phyloP scores from a whole-genome alignment of 2,888 invertebrate species.

The Drosophila atroscutellata region DNA sequence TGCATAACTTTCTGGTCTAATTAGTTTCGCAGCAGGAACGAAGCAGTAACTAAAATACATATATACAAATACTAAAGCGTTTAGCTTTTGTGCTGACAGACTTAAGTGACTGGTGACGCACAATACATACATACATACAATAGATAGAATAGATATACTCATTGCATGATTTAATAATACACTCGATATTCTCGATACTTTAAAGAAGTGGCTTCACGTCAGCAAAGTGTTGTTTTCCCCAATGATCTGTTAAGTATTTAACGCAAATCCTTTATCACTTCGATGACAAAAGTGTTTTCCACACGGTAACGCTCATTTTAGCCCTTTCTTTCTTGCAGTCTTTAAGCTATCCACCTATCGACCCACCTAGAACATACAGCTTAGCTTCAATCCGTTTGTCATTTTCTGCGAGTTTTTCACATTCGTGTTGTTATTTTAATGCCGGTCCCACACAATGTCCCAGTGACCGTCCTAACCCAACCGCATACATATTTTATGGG shows the following conservation, averaged over 20 bases:
- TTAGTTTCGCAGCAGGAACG: constrained; percentile 7
- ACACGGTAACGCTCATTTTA: background rate
- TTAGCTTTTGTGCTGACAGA: background rate
- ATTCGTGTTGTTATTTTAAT: constrained; percentile 37
- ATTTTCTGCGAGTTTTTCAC: constrained; percentile 41
- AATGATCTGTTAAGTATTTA: constrained; percentile 11
- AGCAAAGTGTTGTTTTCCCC: background rate
- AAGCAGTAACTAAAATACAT: background rate
- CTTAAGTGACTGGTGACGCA: constrained; percentile 2
- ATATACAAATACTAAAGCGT: background rate
- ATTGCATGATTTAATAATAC: constrained; percentile 4
- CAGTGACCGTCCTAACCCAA: constrained; percentile 2
- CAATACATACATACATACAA: background rate
- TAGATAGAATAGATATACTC: background rate
- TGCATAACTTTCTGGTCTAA: constrained; percentile 1
- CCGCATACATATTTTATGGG: constrained; percentile 5
- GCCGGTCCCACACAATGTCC: background rate
- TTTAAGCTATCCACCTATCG: constrained; percentile 4
- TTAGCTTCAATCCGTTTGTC: constrained; percentile 42
- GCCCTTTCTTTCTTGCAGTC: background rate
- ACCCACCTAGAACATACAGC: constrained; percentile 6
- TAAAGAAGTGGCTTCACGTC: background rate
- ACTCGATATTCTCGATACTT: background rate
- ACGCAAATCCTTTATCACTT: background rate
- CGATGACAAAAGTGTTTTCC: constrained; percentile 2